A percentile compares a stretch with the other conserved stretches of the same genome.
Evolutionary conservation across 2,797 vertebrate genomes (phyloP).

Genomic region (Sorex maritimensis): DNA sequence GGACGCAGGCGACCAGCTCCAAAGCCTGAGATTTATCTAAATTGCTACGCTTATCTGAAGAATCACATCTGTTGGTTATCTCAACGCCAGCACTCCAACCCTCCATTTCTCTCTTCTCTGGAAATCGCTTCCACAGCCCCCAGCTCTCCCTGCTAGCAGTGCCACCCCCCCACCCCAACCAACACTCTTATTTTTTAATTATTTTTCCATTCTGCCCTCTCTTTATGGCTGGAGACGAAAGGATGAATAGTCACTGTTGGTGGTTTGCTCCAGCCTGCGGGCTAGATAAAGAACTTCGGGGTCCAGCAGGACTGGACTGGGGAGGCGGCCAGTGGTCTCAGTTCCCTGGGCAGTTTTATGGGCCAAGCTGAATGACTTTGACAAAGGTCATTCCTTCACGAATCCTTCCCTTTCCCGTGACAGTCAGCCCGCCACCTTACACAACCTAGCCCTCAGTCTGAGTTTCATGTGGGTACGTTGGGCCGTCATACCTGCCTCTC

Average conservation of each 20-base stretch:
- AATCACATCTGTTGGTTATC: conserved; percentile 98
- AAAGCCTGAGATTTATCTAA: conserved; percentile 97
- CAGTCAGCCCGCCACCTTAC: neutral
- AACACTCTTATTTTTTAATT: conserved; percentile 89
- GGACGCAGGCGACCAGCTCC: conserved; percentile 92
- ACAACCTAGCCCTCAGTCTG: neutral
- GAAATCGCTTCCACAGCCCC: conserved; percentile 87
- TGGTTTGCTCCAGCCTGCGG: neutral
- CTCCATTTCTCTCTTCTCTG: conserved; percentile 85
- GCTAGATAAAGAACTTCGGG: conserved; percentile 30
- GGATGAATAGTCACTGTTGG: conserved; percentile 51
- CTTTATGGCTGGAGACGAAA: conserved; percentile 81
- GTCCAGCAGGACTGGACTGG: neutral
- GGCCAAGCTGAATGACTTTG: conserved; percentile 48
- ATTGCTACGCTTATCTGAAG: conserved; percentile 97
- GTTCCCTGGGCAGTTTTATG: neutral
- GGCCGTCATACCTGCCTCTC: neutral
- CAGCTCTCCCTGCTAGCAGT: neutral
- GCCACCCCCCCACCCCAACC: neutral
- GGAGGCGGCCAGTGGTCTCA: neutral
- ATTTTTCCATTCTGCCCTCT: conserved; percentile 86
- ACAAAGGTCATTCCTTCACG: neutral
- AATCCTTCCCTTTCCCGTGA: accelerated
- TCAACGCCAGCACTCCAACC: conserved; percentile 89
- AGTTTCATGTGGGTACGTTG: neutral